phyloP scores from a whole-genome alignment of 1,140 invertebrate genomes.

The Zaprionus africanus region DNA sequence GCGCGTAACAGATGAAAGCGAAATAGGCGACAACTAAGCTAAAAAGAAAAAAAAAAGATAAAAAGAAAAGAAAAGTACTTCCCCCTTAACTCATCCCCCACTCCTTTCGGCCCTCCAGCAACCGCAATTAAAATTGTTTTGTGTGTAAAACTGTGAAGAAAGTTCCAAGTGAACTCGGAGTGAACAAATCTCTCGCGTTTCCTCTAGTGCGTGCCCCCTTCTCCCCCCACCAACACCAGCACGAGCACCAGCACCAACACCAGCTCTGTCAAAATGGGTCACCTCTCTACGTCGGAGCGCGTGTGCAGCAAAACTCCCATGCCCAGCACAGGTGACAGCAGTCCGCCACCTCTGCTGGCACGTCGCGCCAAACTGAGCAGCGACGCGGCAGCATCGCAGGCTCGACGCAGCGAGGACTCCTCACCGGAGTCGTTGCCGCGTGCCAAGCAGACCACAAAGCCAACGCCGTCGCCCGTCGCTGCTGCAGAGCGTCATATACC shows the following conservation, averaged over 20 bases:
- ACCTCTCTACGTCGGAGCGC: constrained; percentile 74
- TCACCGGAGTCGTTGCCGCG: constrained; percentile 61
- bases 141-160: constrained; percentile 79
- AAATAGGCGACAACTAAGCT: constrained; percentile 15
- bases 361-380: constrained; percentile 58
- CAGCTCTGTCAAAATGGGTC: constrained; percentile 67
- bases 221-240: not conserved
- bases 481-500: constrained; percentile 33
- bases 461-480: not conserved
- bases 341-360: constrained; percentile 53
- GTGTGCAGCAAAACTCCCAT: constrained; percentile 67
- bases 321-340: constrained; percentile 53
- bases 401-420: constrained; percentile 63
- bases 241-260: not conserved
- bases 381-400: constrained; percentile 43
- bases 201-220: not conserved
- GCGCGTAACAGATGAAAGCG: constrained; percentile 29
- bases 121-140: constrained; percentile 65
- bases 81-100: not conserved
- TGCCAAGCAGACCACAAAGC: constrained; percentile 26
- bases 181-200: constrained; percentile 4
- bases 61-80: constrained; percentile 53
- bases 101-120: not conserved
- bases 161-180: constrained; percentile 51
- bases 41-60: constrained; percentile 7